Conservation (phyloP, 2,113 vertebrate genomes). For the Pelodiscus sinensis region DNA sequence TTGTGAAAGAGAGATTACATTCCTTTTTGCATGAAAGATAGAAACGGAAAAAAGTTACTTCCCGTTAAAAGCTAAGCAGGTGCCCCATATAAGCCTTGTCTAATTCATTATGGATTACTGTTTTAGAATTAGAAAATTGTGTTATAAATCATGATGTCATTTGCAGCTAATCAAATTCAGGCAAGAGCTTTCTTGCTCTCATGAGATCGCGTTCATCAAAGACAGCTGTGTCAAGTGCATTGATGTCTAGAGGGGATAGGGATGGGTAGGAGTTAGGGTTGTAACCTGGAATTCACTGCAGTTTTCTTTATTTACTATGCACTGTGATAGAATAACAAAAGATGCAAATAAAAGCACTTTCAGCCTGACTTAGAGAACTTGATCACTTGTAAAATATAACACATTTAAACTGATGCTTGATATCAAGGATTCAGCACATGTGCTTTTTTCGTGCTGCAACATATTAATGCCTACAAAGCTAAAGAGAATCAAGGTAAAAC, state of each 20-base stretch:
- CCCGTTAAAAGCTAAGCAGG: conserved; percentile 12
- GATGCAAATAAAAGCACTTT: neutral
- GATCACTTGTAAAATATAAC: neutral
- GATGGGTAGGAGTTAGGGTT: neutral
- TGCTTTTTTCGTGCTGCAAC: neutral
- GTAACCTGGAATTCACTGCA: neutral
- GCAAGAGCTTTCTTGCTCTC: conserved; percentile 17
- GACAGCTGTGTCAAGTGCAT: conserved; percentile 54
- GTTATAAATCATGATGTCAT: conserved; percentile 69
- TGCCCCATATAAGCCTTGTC: conserved; percentile 34
- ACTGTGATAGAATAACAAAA: neutral
- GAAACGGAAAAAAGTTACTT: neutral
- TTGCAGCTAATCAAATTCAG: conserved; percentile 58
- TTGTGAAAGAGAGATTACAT: neutral
- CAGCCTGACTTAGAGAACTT: neutral
- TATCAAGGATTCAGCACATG: neutral
- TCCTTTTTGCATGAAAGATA: neutral
- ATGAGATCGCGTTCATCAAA: neutral
- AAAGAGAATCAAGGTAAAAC: neutral
- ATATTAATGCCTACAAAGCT: neutral
- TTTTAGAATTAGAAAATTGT: conserved; percentile 70
- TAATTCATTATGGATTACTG: conserved; percentile 47
- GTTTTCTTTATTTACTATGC: neutral
- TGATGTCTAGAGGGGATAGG: neutral
- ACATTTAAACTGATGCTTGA: neutral